These are phyloP conservation scores for Sander lucioperca DNA, from an alignment of 2,113 vertebrate genomes.

Conservation along the genomic window DNA sequence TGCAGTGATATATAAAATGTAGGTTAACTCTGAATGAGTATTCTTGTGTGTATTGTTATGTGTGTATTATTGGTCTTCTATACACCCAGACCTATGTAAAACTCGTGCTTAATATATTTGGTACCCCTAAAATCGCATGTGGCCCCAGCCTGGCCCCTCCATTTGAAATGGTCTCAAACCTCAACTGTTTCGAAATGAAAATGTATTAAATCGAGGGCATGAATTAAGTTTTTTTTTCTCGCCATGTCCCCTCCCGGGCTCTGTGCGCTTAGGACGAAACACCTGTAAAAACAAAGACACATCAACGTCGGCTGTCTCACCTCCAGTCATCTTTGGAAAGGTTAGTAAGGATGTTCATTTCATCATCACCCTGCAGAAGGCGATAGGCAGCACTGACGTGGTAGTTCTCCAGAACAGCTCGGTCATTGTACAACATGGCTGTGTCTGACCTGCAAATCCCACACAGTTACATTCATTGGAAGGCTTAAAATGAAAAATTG, in stretches of 20 bases:
- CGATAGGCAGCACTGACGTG: conserved; percentile 93
- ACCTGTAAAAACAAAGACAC: neutral
- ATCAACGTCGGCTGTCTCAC: conserved; percentile 76
- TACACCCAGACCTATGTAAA: too few relatives aligned
- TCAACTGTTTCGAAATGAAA: too few relatives aligned
- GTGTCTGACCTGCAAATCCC: conserved; percentile 88
- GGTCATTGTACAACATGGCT: conserved; percentile 95
- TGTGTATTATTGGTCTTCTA: too few relatives aligned
- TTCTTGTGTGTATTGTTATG: too few relatives aligned
- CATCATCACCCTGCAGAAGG: conserved; percentile 92
- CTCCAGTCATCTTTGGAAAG: conserved; percentile 98
- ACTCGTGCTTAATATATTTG: too few relatives aligned
- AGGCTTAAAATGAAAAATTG: neutral
- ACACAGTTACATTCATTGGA: neutral
- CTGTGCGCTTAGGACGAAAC: neutral
- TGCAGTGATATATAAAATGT: too few relatives aligned
- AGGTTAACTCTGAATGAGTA: too few relatives aligned
- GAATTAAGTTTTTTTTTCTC: neutral
- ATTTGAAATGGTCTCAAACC: too few relatives aligned
- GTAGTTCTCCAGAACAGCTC: conserved; percentile 94
- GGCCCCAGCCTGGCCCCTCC: too few relatives aligned
- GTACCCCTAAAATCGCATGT: too few relatives aligned
- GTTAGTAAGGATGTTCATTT: conserved; percentile 95
- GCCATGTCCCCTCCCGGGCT: neutral
- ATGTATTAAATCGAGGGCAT: neutral